Evolutionary conservation across 2,888 invertebrate species (phyloP).

Genomic region (Rotaria magnacalcarata): DNA sequence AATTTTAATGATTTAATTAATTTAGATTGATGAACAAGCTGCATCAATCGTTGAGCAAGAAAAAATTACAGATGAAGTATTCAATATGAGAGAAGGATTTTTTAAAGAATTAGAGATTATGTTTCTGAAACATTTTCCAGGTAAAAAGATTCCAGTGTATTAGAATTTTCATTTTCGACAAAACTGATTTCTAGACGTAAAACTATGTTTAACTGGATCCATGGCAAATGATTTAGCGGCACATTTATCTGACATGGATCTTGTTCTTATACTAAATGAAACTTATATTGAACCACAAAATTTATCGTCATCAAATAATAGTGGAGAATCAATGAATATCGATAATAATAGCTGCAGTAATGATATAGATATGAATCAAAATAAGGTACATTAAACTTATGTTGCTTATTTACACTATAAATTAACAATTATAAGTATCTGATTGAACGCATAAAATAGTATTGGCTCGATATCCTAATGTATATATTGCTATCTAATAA

Average conservation of each 20-base stretch:
- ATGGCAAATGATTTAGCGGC: conserved; percentile 22
- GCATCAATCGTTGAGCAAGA: not conserved
- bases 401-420: not conserved
- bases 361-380: not conserved
- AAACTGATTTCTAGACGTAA: not conserved
- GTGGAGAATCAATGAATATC: not conserved
- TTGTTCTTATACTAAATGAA: conserved; percentile 30
- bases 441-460: no score
- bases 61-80: not conserved
- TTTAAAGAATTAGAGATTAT: conserved; percentile 5
- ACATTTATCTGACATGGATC: conserved; percentile 17
- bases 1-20: not conserved
- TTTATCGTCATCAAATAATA: conserved; percentile 8
- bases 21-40: conserved; percentile 36
- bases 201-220: conserved; percentile 20
- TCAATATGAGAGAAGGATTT: not conserved
- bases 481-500: no score
- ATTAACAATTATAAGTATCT: no score
- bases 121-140: conserved; percentile 11
- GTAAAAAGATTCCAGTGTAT: not conserved
- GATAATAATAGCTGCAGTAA: conserved; percentile 9
- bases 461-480: no score
- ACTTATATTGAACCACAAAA: conserved; percentile 16
- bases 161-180: not conserved
- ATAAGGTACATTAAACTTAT: not conserved